phyloP scores from a whole-genome alignment of 2,797 vertebrate species.

The Nyctibius grandis region DNA sequence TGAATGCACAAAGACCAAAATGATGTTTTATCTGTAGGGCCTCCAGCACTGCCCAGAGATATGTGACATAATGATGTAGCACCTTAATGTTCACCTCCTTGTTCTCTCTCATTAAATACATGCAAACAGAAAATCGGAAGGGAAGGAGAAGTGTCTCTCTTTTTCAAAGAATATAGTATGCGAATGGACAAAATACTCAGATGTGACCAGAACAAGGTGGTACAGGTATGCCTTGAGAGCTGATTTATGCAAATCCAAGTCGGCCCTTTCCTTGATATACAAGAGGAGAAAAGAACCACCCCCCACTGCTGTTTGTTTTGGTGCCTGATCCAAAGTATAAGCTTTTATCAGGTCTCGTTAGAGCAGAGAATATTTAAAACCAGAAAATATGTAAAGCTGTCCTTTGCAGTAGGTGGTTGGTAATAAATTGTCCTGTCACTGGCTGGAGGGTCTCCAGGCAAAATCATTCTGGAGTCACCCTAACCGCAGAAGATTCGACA shows the following conservation, averaged over 20 bases:
- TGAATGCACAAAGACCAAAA: not conserved
- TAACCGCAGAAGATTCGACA: not conserved
- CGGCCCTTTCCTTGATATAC: not conserved
- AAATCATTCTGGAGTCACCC: not conserved
- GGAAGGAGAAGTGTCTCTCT: not conserved
- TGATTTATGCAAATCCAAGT: not conserved
- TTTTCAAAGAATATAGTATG: not conserved
- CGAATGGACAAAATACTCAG: not conserved
- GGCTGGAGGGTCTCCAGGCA: not conserved
- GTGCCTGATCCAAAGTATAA: not conserved
- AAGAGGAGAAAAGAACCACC: not conserved
- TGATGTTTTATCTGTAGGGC: not conserved
- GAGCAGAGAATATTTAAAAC: not conserved
- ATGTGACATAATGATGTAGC: accelerated
- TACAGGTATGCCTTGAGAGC: not conserved
- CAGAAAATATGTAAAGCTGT: not conserved
- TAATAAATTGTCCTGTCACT: not conserved
- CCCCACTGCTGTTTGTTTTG: not conserved
- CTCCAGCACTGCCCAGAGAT: not conserved
- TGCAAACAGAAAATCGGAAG: not conserved
- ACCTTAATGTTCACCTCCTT: not conserved
- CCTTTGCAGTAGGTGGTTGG: not conserved
- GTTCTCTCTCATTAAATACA: not conserved
- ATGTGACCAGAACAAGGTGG: not conserved
- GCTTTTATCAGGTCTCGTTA: not conserved